phyloP scores from a whole-genome alignment of 1,140 invertebrate species.

The Cephus cinctus region DNA sequence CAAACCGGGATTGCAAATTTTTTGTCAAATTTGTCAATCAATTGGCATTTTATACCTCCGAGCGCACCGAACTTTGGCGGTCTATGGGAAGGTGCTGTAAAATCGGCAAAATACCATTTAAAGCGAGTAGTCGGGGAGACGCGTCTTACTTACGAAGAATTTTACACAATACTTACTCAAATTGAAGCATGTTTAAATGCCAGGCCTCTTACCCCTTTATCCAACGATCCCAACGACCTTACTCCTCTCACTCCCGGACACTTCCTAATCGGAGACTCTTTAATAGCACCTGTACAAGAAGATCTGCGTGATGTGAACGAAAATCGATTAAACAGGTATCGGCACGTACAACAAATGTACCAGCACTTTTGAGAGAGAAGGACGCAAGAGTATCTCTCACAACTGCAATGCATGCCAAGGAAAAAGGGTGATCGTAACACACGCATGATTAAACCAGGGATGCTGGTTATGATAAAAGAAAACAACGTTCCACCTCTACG shows the following conservation, averaged over 20 bases:
- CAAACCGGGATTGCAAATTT: neutral
- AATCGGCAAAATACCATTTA: conserved; percentile 33
- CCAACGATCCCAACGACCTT: conserved; percentile 14
- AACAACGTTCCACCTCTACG: conserved; percentile 11
- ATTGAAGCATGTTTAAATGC: conserved; percentile 34
- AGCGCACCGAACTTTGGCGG: conserved; percentile 39
- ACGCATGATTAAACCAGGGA: conserved; percentile 3
- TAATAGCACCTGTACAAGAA: neutral
- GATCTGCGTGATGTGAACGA: neutral
- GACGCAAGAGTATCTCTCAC: conserved; percentile 33
- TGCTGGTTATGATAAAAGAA: conserved; percentile 23
- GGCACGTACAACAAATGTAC: conserved; percentile 21
- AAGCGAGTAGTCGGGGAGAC: conserved; percentile 13
- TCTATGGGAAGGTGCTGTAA: conserved; percentile 38
- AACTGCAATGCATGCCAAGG: too few species aligned
- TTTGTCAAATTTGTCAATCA: neutral
- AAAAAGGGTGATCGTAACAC: too few species aligned
- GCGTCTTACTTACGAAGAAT: conserved; percentile 22
- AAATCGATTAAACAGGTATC: conserved; percentile 15
- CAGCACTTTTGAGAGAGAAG: conserved; percentile 45
- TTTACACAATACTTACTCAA: conserved; percentile 10
- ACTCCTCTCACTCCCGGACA: conserved; percentile 25
- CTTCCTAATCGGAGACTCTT: conserved; percentile 31
- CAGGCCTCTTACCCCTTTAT: conserved; percentile 21
- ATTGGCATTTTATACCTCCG: conserved; percentile 37